Evolutionary conservation across 2,888 invertebrate species (phyloP).

Genomic region (Hartigia nigra): DNA sequence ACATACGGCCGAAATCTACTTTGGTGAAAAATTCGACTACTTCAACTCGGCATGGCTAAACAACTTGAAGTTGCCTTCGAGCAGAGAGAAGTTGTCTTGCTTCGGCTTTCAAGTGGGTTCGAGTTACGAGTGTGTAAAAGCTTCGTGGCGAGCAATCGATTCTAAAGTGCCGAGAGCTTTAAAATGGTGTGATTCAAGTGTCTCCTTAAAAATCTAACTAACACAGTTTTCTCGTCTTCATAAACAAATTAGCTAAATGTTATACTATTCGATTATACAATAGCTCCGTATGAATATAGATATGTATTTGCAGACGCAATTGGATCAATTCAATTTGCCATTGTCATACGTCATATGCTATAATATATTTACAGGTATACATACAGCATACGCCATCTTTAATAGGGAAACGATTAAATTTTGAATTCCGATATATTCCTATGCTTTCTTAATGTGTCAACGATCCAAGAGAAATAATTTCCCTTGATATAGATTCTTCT

Average conservation of each 20-base stretch:
- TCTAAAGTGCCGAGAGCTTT: neutral
- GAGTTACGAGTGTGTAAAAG: neutral
- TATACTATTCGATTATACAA: neutral
- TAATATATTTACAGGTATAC: too few species aligned
- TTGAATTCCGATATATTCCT: neutral
- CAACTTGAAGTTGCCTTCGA: neutral
- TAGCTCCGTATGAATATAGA: neutral
- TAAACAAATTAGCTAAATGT: neutral
- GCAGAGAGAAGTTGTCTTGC: neutral
- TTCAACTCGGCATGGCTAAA: neutral
- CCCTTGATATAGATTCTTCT: neutral
- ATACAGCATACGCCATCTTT: too few species aligned
- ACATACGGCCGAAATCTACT: neutral
- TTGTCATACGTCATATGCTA: neutral
- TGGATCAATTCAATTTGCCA: neutral
- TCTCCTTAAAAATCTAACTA: neutral
- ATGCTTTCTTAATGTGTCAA: neutral
- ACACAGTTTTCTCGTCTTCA: neutral
- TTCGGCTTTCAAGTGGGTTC: neutral
- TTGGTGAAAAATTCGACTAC: neutral
- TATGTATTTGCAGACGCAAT: neutral
- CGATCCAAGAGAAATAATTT: neutral
- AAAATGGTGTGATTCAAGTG: neutral
- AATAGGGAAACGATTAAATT: neutral
- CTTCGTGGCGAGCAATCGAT: constrained; percentile 1